Evolutionary conservation across 2,797 vertebrate genomes (phyloP).

Genomic region (Tympanoctomys barrerae): DNA sequence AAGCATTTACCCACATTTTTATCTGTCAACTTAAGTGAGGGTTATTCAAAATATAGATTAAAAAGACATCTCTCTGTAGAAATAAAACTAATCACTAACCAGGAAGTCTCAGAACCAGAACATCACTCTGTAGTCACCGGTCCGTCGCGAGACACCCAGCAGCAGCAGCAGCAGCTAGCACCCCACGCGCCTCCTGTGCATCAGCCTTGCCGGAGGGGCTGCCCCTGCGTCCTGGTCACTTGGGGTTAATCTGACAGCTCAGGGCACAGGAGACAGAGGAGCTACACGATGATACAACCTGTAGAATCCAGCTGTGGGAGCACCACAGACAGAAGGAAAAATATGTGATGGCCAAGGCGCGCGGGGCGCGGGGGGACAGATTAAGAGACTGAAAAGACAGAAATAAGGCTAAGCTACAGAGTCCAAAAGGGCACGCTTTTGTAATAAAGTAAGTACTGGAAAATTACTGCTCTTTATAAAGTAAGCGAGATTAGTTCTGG

Average conservation of each 20-base stretch:
- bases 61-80: not conserved
- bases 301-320: not conserved
- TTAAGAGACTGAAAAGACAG: not conserved
- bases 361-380: not conserved
- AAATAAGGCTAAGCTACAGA: not conserved
- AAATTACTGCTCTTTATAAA: not conserved
- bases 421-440: not conserved
- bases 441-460: not conserved
- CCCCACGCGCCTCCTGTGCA: not conserved
- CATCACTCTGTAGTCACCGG: not conserved
- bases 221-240: not conserved
- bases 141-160: not conserved
- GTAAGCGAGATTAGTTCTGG: not conserved
- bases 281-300: not conserved
- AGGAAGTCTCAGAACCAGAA: not conserved
- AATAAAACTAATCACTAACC: constrained; percentile 5
- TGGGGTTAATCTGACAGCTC: not conserved
- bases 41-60: constrained; percentile 29
- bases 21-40: not conserved
- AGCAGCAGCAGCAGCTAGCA: not conserved
- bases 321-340: not conserved
- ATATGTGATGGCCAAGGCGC: not conserved
- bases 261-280: not conserved
- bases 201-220: not conserved
- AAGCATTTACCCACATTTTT: not conserved